Evolutionary conservation across 2,113 vertebrate genomes (phyloP), one percentile per base, ranked within the genome.

Genomic region (Phocoena phocoena): DNA sequence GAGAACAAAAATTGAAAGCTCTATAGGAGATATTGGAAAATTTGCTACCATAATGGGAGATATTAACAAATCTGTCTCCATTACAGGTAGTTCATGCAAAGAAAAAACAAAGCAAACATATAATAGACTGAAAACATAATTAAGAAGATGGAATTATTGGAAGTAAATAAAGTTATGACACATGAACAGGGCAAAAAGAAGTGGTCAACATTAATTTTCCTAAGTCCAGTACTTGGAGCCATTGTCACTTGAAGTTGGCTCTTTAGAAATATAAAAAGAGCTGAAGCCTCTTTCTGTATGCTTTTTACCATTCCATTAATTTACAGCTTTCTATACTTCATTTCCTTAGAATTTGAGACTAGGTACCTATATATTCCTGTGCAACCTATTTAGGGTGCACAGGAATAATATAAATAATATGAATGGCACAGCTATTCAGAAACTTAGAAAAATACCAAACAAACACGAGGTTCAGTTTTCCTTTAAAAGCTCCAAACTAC

Each of bases 341-440:
- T 89, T 93, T 83, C 5, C 55, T 90, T 67, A 68, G 44, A 77
- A 93, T 79, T 80, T 96, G 44, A 89, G 36, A 86, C 21, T 81
- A 88, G 47, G 1, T 79, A 63, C 21, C 23, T 63, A 47, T 63
- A 60, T 20, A 95, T 85, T 65, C 96, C 65, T 95, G 31, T n/a
- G n/a, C n/a, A n/a, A n/a, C n/a, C n/a, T 76, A 44, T 62, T 44
- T 77, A 71, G 20, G 23, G 33, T 76, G 36, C 23, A 36, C 18
- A 60, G n/a, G 58, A 93, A 89, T 77, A 92, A 85, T 63, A 81
- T 73, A 82, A 89, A 77, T 73, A 93, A 88, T 33, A 88, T 68
- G 93, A 96, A 62, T 92, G 87, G 5, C 20, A 77, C 36, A 71
- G 65, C 33, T 85, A 67, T 82, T 85, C 23, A 88, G 85, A 97